phyloP scores from a whole-genome alignment of 1,140 invertebrate species.

The Danaus plexippus region DNA sequence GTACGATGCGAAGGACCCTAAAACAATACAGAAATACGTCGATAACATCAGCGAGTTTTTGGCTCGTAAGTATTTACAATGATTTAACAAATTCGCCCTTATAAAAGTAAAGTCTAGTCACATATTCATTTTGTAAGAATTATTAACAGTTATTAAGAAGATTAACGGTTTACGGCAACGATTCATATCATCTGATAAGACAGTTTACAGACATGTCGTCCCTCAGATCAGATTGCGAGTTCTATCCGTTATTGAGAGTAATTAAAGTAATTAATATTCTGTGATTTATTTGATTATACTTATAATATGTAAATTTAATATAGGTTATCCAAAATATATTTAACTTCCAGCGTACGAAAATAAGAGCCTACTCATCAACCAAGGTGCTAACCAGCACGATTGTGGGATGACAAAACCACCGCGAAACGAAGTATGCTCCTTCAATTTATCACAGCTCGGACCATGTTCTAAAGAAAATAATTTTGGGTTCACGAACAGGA shows the following conservation, averaged over 20 bases:
- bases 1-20: conserved; percentile 79
- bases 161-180: too few species aligned
- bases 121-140: too few species aligned
- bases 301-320: too few species aligned
- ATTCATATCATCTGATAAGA: too few species aligned
- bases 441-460: conserved; percentile 76
- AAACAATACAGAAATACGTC: conserved; percentile 79
- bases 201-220: too few species aligned
- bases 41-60: conserved; percentile 79
- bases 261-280: too few species aligned
- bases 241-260: too few species aligned
- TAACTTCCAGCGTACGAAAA: conserved; percentile 73
- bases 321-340: too few species aligned
- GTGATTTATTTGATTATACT: too few species aligned
- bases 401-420: conserved; percentile 77
- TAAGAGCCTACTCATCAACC: conserved; percentile 65
- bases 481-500: conserved; percentile 81
- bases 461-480: conserved; percentile 75
- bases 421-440: conserved; percentile 78
- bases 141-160: too few species aligned
- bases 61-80: conserved; percentile 73
- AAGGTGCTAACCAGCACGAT: conserved; percentile 76
- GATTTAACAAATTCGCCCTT: not conserved
- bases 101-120: too few species aligned
- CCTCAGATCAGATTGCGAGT: too few species aligned